Percentiles rank a stretch among this genome's conserved stretches.
phyloP scores from a whole-genome alignment of 2,113 vertebrate genomes.

The Tricholaema leucomelas region DNA sequence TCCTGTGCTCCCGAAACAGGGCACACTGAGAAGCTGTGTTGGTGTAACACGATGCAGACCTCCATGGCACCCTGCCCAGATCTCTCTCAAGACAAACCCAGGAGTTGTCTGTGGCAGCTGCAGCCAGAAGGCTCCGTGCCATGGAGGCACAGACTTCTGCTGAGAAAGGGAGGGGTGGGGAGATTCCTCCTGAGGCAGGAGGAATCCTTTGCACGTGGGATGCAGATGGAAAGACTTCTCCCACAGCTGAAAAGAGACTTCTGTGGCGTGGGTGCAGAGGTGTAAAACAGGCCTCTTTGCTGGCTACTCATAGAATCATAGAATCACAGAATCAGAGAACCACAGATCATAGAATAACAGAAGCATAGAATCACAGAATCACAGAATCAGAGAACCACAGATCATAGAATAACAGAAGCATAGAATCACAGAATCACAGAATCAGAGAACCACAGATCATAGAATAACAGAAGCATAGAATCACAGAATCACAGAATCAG shows the following conservation, averaged over 20 bases:
- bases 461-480: too few relatives aligned
- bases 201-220: background rate
- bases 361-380: too few relatives aligned
- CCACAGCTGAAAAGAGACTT: background rate
- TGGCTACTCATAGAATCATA: background rate
- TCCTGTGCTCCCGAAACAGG: background rate
- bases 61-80: background rate
- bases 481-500: too few relatives aligned
- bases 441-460: too few relatives aligned
- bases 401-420: too few relatives aligned
- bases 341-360: too few relatives aligned
- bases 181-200: background rate
- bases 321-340: too few relatives aligned
- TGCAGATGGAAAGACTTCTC: background rate
- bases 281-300: background rate
- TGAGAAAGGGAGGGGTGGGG: background rate
- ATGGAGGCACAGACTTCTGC: background rate
- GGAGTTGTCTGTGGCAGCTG: accelerated
- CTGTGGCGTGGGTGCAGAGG: background rate
- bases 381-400: too few relatives aligned
- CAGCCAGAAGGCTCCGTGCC: background rate
- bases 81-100: background rate
- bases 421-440: too few relatives aligned
- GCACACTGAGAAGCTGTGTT: background rate
- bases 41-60: background rate